Percentiles rank a stretch among this genome's conserved stretches.
phyloP scores from a whole-genome alignment of 2,797 vertebrate species.

The Myotis daubentonii region DNA sequence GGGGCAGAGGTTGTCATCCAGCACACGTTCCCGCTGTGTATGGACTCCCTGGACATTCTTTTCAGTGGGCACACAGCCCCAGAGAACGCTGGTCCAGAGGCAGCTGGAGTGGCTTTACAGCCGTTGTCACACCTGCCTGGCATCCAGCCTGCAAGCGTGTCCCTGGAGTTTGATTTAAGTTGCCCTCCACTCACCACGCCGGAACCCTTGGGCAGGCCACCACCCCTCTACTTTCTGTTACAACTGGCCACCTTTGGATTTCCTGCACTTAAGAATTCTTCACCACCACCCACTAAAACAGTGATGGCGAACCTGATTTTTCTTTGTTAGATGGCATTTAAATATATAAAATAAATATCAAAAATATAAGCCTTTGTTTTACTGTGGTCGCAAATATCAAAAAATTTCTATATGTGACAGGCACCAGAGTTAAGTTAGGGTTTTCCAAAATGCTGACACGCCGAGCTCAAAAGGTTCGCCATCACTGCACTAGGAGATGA shows the following conservation, averaged over 20 bases:
- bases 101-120: background rate
- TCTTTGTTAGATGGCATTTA: too few relatives aligned
- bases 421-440: too few relatives aligned
- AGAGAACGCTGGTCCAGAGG: background rate
- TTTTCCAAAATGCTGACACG: too few relatives aligned
- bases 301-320: too few relatives aligned
- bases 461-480: too few relatives aligned
- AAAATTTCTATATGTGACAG: too few relatives aligned
- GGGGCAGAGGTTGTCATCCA: background rate
- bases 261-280: background rate
- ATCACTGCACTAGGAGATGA: fast-evolving
- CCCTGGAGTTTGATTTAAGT: background rate
- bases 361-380: too few relatives aligned
- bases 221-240: background rate
- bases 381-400: too few relatives aligned
- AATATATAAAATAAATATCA: too few relatives aligned
- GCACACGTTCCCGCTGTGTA: background rate
- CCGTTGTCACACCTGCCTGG: background rate
- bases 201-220: background rate
- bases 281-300: background rate
- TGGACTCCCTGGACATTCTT: background rate
- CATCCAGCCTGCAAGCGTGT: background rate
- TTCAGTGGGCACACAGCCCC: background rate
- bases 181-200: background rate
- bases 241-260: background rate